Evolutionary conservation across 2,888 invertebrate species (phyloP).

Genomic region (Lepidochitona cinerea): DNA sequence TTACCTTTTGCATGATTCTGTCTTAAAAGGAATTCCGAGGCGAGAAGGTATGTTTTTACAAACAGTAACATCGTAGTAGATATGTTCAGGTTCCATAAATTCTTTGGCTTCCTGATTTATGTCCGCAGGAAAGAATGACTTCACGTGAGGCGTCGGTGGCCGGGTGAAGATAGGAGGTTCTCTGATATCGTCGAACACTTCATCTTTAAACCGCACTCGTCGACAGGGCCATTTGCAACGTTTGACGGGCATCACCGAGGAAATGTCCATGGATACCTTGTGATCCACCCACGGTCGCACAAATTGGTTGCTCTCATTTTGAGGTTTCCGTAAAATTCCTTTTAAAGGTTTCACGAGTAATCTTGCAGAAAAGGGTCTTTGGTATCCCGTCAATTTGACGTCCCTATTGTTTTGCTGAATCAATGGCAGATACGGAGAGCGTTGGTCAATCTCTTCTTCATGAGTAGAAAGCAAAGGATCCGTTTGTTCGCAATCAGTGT

Average conservation of each 20-base stretch:
- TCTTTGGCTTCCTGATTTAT: neutral
- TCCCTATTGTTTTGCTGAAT: neutral
- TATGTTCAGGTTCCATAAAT: neutral
- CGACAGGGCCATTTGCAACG: neutral
- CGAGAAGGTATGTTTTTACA: neutral
- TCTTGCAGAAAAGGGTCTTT: neutral
- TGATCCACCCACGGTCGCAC: neutral
- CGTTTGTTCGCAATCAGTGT: neutral
- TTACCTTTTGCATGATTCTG: neutral
- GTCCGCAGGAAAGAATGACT: no score
- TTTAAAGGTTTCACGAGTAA: neutral
- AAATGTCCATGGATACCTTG: neutral
- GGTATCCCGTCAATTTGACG: neutral
- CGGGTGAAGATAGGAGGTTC: no score
- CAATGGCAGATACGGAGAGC: neutral
- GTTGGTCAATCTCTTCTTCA: neutral
- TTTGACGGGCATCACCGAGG: neutral
- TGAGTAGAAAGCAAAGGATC: neutral
- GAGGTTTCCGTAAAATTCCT: neutral
- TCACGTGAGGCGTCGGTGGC: no score
- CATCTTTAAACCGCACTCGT: neutral
- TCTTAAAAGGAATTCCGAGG: neutral
- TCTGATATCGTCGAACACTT: neutral
- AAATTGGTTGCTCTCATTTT: neutral
- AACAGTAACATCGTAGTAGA: neutral